Evolutionary conservation across 2,797 vertebrate species (phyloP).

Genomic region (Bucorvus abyssinicus): DNA sequence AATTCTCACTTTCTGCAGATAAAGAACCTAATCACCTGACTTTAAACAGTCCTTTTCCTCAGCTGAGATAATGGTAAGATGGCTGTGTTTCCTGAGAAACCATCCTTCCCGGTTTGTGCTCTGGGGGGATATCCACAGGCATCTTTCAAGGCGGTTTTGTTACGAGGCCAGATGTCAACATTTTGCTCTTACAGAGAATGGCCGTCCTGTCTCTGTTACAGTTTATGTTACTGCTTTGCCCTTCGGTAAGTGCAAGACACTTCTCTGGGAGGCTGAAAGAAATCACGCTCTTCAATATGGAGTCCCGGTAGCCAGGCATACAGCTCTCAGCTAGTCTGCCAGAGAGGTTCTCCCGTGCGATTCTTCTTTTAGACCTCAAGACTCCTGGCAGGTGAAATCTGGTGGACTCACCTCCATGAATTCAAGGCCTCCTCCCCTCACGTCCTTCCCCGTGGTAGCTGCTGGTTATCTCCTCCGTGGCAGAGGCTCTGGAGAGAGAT

Average conservation of each 20-base stretch:
- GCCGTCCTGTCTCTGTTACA: background rate
- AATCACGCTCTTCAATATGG: background rate
- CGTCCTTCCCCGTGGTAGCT: rapidly evolving
- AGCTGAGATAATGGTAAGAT: background rate
- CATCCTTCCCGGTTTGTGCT: background rate
- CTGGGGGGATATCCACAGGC: rapidly evolving
- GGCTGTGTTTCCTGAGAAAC: background rate
- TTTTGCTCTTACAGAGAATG: background rate
- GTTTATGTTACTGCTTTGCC: background rate
- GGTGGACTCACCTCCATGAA: background rate
- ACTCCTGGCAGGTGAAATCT: background rate
- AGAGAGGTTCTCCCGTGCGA: background rate
- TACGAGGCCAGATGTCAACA: background rate
- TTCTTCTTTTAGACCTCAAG: background rate
- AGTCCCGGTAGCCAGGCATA: background rate
- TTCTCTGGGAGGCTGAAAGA: background rate
- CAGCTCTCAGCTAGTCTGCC: background rate
- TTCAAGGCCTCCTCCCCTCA: background rate
- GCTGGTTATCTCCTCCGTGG: too few relatives aligned
- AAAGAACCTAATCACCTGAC: background rate
- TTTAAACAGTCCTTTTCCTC: background rate
- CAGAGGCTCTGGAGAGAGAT: background rate
- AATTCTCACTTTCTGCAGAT: background rate
- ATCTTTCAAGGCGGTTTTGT: background rate
- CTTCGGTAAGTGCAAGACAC: background rate